These are phyloP conservation scores for Patella pellucida DNA, from an alignment of 2,888 invertebrate species.

Conservation along the genomic window DNA sequence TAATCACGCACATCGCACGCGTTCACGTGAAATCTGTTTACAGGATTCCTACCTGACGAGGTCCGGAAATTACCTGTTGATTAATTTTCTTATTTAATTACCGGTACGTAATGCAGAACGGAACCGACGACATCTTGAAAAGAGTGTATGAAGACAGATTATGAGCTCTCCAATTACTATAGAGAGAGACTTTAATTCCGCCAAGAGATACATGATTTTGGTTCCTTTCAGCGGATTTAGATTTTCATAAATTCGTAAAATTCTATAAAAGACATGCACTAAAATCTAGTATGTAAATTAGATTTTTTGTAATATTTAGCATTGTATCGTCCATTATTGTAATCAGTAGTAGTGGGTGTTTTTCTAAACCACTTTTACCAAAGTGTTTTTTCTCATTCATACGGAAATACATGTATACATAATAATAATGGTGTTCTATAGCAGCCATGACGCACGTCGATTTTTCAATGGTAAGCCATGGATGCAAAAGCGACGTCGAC, in stretches of 20 bases:
- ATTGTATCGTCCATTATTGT: too few species aligned
- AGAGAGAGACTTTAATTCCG: background rate
- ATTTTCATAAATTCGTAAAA: background rate
- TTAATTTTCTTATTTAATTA: conserved; percentile 10
- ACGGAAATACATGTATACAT: too few species aligned
- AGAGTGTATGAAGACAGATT: background rate
- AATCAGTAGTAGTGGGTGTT: too few species aligned
- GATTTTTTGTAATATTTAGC: too few species aligned
- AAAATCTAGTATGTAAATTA: too few species aligned
- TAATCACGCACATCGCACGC: background rate
- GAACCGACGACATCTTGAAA: background rate
- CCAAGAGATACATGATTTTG: background rate
- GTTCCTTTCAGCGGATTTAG: background rate
- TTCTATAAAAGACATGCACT: too few species aligned
- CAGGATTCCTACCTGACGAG: background rate
- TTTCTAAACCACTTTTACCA: too few species aligned
- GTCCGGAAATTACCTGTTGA: conserved; percentile 7
- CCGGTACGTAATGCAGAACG: background rate
- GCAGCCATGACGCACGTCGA: too few species aligned
- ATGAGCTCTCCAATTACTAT: background rate
- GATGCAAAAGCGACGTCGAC: too few species aligned
- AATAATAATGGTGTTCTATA: too few species aligned
- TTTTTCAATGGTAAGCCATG: too few species aligned
- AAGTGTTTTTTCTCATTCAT: too few species aligned
- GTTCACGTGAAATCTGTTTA: conserved; percentile 4